A percentile compares a stretch with the other conserved stretches of the same genome.
phyloP scores from a whole-genome alignment of 2,113 vertebrate genomes.

The Plecotus auritus region DNA sequence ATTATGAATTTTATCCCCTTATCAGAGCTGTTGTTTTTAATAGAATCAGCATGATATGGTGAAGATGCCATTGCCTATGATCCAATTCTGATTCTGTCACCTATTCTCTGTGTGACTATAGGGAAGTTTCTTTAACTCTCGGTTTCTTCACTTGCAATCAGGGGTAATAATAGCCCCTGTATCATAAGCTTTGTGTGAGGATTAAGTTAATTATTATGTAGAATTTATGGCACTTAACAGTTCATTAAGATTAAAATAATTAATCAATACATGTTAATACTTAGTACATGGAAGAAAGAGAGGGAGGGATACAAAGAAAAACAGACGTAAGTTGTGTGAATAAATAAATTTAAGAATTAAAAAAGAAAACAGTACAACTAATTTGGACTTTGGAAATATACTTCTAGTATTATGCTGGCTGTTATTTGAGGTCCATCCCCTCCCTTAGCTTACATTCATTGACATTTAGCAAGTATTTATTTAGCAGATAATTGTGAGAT shows the following conservation, averaged over 20 bases:
- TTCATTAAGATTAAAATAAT: neutral
- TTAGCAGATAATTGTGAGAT: neutral
- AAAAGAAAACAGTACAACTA: neutral
- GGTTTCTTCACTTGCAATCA: neutral
- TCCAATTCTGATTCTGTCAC: neutral
- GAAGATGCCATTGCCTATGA: neutral
- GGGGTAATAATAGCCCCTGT: neutral
- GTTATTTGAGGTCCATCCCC: neutral
- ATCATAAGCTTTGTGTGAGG: neutral
- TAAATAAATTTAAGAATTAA: neutral
- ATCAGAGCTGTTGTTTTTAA: neutral
- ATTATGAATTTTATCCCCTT: neutral
- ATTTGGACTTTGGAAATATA: neutral
- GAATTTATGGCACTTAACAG: neutral
- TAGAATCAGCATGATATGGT: neutral
- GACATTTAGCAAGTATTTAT: neutral
- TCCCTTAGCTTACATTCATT: neutral
- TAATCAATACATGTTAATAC: neutral
- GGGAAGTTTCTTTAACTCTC: neutral
- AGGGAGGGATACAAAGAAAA: neutral
- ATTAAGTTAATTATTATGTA: neutral
- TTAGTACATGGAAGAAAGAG: neutral
- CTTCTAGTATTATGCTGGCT: neutral
- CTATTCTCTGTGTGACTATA: neutral
- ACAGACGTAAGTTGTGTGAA: neutral